A percentile compares a stretch with the other conserved stretches of the same genome.
phyloP scores from a whole-genome alignment of 2,888 invertebrate species.

The Drosophila eohydei region DNA sequence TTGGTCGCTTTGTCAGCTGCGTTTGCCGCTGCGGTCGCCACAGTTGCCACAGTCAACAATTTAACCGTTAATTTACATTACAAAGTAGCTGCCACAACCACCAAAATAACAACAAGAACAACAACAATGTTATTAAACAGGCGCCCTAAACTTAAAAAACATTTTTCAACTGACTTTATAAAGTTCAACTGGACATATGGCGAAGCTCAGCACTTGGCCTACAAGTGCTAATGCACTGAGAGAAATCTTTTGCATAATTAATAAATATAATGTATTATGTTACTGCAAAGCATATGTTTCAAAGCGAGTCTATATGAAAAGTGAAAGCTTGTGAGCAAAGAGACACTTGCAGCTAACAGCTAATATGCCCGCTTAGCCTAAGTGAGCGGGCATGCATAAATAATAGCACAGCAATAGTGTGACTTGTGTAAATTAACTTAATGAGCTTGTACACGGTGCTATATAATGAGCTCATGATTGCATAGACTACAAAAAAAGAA shows the following conservation, averaged over 20 bases:
- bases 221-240: constrained; percentile 1
- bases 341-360: too few species aligned
- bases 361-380: not conserved
- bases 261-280: not conserved
- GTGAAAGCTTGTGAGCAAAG: too few species aligned
- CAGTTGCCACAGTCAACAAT: constrained; percentile 43
- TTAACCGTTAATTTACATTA: constrained; percentile 77
- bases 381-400: not conserved
- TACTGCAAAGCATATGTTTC: too few species aligned
- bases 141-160: constrained; percentile 5
- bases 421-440: not conserved
- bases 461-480: not conserved
- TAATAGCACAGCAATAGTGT: too few species aligned
- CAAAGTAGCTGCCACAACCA: constrained; percentile 63
- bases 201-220: not conserved
- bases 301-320: too few species aligned
- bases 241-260: not conserved
- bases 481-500: not conserved
- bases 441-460: not conserved
- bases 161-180: not conserved
- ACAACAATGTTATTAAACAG: constrained; percentile 5
- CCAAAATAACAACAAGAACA: constrained; percentile 10
- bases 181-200: not conserved
- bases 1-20: constrained; percentile 14
- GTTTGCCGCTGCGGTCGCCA: constrained; percentile 50